Base-by-base conservation (phyloP, 2,888 invertebrate genomes). In the Drosophila stalkeri region DNA sequence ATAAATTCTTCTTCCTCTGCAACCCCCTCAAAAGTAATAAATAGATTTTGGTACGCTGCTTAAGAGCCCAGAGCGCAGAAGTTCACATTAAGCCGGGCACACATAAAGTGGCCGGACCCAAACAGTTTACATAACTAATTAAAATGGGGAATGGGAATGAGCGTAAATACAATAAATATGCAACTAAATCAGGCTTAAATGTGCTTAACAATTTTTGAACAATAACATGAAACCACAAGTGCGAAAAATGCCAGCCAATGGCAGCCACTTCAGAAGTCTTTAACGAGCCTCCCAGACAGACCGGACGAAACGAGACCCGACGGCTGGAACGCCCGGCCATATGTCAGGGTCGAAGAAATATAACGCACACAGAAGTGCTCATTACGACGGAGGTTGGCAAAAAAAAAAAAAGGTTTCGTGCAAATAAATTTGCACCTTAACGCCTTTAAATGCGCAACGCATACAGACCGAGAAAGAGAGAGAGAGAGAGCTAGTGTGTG, bases 351-450 rank as follows among this genome's bases (percentile, higher is more conserved):
- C 73, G 80, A 90, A 86, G 89, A 35, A 86, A 82, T 90, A 91
- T 87, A 81, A 86, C 86, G 78, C 86, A 85, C 82, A 80, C 82
- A 81, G 79, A 80, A 88, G 91, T 87, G 91, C 90, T 91, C 91
- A 90, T 91, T 90, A 87, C 86, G 67, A 69, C 64, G 78, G 67
- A 78, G 78, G 70, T 61, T 70, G 71, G 63, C 73, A 69, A 66
- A 87, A 90, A 89, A 87, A 91, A 69, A 66, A 87, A 90, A 89
- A 87, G 91, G 90, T 87, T 86, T 81, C 79, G 74, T 81, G 78
- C 75, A 91, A 83, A 91, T 91, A 91, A 91, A 90, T 90, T 91
- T 90, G 82, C 90, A 91, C 91, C 91, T 90, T 91, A 88, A 88
- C 90, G 91, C 90, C 90, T 90, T 90, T 90, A 89, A 89, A 90